Percentiles rank a stretch among this genome's conserved stretches.
These are phyloP conservation scores for Metellina segmentata DNA, from an alignment of 2,888 invertebrate genomes.

Conservation along the genomic window DNA sequence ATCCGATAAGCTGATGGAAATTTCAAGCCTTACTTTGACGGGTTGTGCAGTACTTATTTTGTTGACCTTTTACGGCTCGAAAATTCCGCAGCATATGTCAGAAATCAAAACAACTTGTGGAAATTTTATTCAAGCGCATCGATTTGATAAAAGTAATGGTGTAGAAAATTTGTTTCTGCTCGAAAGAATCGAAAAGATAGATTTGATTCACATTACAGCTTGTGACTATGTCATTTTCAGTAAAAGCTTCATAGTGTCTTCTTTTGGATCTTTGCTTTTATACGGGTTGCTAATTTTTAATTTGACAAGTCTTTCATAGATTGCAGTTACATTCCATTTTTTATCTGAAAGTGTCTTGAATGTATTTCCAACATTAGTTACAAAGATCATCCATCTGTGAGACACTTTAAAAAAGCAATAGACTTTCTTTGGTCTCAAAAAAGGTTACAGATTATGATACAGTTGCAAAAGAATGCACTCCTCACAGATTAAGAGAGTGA, in stretches of 20 bases:
- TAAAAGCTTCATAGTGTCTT: neutral
- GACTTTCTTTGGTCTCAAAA: too few species aligned
- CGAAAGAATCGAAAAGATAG: neutral
- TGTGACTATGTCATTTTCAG: neutral
- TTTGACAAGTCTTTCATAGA: too few species aligned
- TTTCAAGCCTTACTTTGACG: neutral
- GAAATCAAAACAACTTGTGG: neutral
- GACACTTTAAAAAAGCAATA: too few species aligned
- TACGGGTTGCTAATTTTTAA: neutral
- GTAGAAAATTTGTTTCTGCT: neutral
- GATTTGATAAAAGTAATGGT: neutral
- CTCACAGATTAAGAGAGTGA: too few species aligned
- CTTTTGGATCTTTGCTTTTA: neutral
- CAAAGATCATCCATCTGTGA: too few species aligned
- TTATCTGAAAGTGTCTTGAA: too few species aligned
- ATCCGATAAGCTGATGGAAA: neutral
- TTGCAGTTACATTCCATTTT: too few species aligned
- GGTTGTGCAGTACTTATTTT: neutral
- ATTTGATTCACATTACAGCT: neutral
- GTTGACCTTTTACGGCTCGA: neutral
- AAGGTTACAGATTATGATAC: too few species aligned
- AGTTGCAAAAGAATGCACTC: too few species aligned
- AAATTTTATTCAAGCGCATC: neutral
- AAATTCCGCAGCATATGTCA: neutral
- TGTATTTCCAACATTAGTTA: too few species aligned